Percentiles rank a stretch among this genome's conserved stretches.
Evolutionary conservation across 1,140 invertebrate genomes (phyloP).

Genomic region (Drosophila pseudoananassae): DNA sequence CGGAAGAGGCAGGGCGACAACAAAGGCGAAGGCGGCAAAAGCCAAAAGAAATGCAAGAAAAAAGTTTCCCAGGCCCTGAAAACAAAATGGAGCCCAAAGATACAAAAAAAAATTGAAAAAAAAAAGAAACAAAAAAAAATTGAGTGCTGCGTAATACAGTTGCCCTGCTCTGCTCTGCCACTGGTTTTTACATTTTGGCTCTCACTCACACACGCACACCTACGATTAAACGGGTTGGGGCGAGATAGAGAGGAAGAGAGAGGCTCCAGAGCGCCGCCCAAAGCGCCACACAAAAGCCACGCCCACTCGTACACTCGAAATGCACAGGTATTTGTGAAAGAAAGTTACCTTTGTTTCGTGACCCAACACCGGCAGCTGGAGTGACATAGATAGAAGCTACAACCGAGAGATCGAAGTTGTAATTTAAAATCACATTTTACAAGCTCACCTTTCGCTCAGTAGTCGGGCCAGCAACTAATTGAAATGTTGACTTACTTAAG

Average conservation of each 20-base stretch:
- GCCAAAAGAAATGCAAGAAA: slow-evolving; percentile 41
- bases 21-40: slow-evolving; percentile 46
- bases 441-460: slow-evolving; percentile 28
- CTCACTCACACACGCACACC: slow-evolving; percentile 26
- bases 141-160: slow-evolving; percentile 57
- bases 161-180: slow-evolving; percentile 65
- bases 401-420: slow-evolving; percentile 21
- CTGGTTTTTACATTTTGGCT: slow-evolving; percentile 57
- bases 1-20: slow-evolving; percentile 41
- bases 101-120: slow-evolving; percentile 2
- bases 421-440: not conserved
- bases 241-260: slow-evolving; percentile 49
- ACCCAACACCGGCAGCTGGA: slow-evolving; percentile 36
- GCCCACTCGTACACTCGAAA: slow-evolving; percentile 49
- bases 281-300: slow-evolving; percentile 68
- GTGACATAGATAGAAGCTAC: slow-evolving; percentile 15
- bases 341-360: slow-evolving; percentile 50
- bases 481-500: slow-evolving; percentile 62
- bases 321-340: slow-evolving; percentile 44
- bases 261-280: slow-evolving; percentile 65
- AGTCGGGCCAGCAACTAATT: slow-evolving; percentile 45
- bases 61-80: slow-evolving; percentile 44
- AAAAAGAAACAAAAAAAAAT: not conserved
- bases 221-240: slow-evolving; percentile 58
- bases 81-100: slow-evolving; percentile 53